phyloP scores from a whole-genome alignment of 2,113 vertebrate genomes.

The Callaeas wilsoni region DNA sequence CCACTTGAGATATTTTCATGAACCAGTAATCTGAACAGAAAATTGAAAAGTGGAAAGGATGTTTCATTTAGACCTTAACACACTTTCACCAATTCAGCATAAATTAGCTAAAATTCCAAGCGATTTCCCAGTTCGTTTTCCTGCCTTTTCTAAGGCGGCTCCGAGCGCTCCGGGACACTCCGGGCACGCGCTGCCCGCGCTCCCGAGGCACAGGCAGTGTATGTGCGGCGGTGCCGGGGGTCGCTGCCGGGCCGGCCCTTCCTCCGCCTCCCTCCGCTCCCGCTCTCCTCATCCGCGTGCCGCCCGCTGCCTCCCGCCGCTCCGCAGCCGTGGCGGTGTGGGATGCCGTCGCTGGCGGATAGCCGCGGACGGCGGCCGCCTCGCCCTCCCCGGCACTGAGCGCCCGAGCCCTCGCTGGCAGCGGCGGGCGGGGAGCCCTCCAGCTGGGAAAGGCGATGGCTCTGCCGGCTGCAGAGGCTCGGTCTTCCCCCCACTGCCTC shows the following conservation, averaged over 20 bases:
- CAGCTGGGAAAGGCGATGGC: accelerated
- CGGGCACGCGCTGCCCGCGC: accelerated
- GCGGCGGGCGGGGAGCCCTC: not conserved
- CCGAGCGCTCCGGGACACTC: accelerated
- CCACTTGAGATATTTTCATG: accelerated
- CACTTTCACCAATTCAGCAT: not conserved
- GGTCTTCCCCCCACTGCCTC: not conserved
- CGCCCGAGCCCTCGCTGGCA: too few species aligned
- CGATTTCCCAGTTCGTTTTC: not conserved
- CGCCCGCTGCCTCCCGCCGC: not conserved
- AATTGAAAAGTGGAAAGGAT: not conserved
- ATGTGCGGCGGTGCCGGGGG: accelerated
- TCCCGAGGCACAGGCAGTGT: accelerated
- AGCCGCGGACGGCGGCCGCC: too few species aligned
- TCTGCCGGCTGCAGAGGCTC: not conserved
- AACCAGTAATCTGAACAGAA: not conserved
- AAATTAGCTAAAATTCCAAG: not conserved
- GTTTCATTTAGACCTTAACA: not conserved
- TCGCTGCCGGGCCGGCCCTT: too few species aligned
- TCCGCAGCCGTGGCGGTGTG: accelerated
- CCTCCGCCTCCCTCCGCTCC: not conserved
- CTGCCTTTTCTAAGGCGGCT: not conserved
- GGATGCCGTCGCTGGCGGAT: too few species aligned
- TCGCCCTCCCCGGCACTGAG: too few species aligned
- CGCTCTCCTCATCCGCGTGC: not conserved